Evolutionary conservation across 2,888 invertebrate genomes (phyloP), one percentile per base, ranked within the genome.

Genomic region (Parnassius glacialis): DNA sequence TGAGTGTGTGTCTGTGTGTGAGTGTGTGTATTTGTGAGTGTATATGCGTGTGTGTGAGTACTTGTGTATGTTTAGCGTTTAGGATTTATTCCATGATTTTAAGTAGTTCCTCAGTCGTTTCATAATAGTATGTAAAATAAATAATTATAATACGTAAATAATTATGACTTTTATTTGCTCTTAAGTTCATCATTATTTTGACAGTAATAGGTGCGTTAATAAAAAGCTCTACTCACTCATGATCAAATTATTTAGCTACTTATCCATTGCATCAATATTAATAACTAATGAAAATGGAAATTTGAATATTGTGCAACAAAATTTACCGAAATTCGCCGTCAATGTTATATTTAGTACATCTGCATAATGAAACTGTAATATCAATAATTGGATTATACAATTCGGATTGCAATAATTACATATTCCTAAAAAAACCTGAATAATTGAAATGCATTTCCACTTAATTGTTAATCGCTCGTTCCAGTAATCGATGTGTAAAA

Each of bases 271-370:
- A 72, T 79, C 79, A 83, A 79, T 79, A 78, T 80, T 79, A 83
- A 84, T 81, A 77, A 77, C 78, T 84, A 84, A 85, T 84, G 82
- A 80, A 82, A 84, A 80, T 75, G 74, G 70, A 68, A 81, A 85
- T 86, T 85, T 83, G 81, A 86, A 87, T 85, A 85, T 78, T 79
- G 79, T 73, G 76, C 74, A 75, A 80, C 78, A 74, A 76, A 81
- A 81, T 83, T 76, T 73, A 78, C 72, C 79, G 74, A 80, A 81
- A 79, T 80, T 73, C 73, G 77, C 74, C 72, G 70, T 71, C 74
- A 74, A 74, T 70, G 70, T 72, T 68, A 59, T 59, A 45, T 53
- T 65, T 61, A 52, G 53, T 60, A 76, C 72, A 73, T 68, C 73
- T 72, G 72, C 72, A 72, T 74, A 75, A 69, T 68, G 52, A 60